Conservation (phyloP, 1,140 invertebrate species). For the Drosophila mauritiana region DNA sequence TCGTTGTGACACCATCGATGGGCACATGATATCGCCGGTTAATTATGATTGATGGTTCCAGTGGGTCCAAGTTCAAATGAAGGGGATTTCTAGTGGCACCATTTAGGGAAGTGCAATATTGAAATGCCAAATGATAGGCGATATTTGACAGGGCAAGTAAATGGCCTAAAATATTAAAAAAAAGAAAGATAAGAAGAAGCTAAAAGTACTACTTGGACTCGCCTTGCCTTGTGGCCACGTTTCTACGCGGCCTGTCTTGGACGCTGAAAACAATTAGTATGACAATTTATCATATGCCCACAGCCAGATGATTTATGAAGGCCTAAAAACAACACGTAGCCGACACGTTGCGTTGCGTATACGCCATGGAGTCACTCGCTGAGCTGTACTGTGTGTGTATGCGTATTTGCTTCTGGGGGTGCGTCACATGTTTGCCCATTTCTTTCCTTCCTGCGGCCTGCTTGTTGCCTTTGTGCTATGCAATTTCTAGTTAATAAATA, state of each 20-base stretch:
- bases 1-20: constrained; percentile 14
- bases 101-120: constrained; percentile 9
- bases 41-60: constrained; percentile 69
- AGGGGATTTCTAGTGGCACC: neutral
- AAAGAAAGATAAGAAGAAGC: constrained; percentile 2
- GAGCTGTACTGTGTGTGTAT: constrained; percentile 33
- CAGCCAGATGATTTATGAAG: constrained; percentile 78
- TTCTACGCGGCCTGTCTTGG: constrained; percentile 53
- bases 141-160: constrained; percentile 65
- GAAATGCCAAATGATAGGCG: constrained; percentile 56
- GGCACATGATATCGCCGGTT: constrained; percentile 26
- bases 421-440: constrained; percentile 76
- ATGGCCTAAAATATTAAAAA: constrained; percentile 57
- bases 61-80: constrained; percentile 16
- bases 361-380: constrained; percentile 5
- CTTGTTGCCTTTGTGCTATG: constrained; percentile 54
- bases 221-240: constrained; percentile 21
- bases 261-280: constrained; percentile 83
- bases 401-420: constrained; percentile 70
- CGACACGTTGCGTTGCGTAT: constrained; percentile 46
- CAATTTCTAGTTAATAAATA: constrained; percentile 82
- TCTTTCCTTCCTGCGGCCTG: constrained; percentile 65
- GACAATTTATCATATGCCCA: constrained; percentile 82
- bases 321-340: constrained; percentile 46
- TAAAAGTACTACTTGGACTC: constrained; percentile 17